Evolutionary conservation across 2,113 vertebrate genomes (phyloP), one percentile per base, ranked within the genome.

Genomic region (Mormyrus iriodes): DNA sequence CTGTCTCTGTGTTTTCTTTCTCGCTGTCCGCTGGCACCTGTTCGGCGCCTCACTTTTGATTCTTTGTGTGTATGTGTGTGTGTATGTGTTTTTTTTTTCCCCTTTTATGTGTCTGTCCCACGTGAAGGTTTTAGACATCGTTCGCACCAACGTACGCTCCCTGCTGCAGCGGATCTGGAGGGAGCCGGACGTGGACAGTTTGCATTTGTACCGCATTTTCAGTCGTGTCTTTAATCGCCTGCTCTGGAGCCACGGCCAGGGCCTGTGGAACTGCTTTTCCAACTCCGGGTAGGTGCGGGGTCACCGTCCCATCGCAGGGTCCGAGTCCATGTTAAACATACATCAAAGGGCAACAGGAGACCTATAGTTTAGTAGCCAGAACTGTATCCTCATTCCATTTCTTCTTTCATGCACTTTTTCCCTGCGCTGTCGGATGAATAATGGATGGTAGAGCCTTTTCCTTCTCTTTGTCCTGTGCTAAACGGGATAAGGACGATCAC

Each of bases 241-340:
- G 79, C 97, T 99, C 9, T 99, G 98, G 98, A 99, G 96, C 93
- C 98, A 97, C 0, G 98, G 98, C 52, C 98, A 99, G 93, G 98
- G 98, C 46, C 92, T 99, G 1, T 99, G 98, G 98, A 99, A 97
- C 93, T 99, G 97, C 94, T 99, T 99, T 94, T 98, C 97, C 93
- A 97, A 97, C 95, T 98, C 97, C 92, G 96, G 97, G 97, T 97
- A 96, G 94, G 96, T 79, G 6, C 7, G 5, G 12, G 52, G 58
- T 84, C 79, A 10, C 48, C 24, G 35, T 17, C 79, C 49, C 44
- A n/a, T 21, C 55, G 39, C 76, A 31, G 44, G 42, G 21, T 82
- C 44, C 31, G 46, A 39, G 24, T 79, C 69, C 12, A 4, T n/a
- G 84, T 42, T 39, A 69, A 73, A 15, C 19, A 10, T 21, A 42